Percentiles rank a stretch among this genome's conserved stretches.
These are phyloP conservation scores for Dromius quadrimaculatus DNA, from an alignment of 2,888 invertebrate species.

Conservation along the genomic window DNA sequence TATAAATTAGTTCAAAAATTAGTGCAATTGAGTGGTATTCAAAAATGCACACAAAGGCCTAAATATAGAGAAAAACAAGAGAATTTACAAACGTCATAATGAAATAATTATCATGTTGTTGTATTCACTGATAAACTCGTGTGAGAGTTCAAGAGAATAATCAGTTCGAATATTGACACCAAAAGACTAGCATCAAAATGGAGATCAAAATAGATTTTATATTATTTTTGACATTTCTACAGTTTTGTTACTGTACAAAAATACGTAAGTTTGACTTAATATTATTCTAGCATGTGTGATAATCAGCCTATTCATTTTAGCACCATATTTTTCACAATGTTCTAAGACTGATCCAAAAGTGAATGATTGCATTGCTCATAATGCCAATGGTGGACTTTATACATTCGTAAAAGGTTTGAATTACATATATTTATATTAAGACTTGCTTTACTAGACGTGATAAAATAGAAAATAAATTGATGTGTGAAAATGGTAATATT, in stretches of 20 bases:
- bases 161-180: not conserved
- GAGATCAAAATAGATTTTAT: not conserved
- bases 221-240: not conserved
- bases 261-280: constrained; percentile 43
- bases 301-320: constrained; percentile 21
- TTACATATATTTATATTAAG: not conserved
- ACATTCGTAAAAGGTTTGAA: constrained; percentile 40
- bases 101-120: no score
- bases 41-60: no score
- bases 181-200: not conserved
- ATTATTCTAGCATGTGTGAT: not conserved
- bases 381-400: constrained; percentile 40
- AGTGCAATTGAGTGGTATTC: no score
- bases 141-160: constrained; percentile 28
- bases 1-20: no score
- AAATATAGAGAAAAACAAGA: no score
- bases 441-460: not conserved
- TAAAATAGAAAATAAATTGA: no score
- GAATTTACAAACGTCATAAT: no score
- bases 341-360: constrained; percentile 34
- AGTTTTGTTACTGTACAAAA: not conserved
- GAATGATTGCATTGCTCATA: constrained; percentile 34
- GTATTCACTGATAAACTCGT: no score
- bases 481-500: no score
- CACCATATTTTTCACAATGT: constrained; percentile 43